phyloP scores from a whole-genome alignment of 2,113 vertebrate species.

The Psilopsiagon aymara region DNA sequence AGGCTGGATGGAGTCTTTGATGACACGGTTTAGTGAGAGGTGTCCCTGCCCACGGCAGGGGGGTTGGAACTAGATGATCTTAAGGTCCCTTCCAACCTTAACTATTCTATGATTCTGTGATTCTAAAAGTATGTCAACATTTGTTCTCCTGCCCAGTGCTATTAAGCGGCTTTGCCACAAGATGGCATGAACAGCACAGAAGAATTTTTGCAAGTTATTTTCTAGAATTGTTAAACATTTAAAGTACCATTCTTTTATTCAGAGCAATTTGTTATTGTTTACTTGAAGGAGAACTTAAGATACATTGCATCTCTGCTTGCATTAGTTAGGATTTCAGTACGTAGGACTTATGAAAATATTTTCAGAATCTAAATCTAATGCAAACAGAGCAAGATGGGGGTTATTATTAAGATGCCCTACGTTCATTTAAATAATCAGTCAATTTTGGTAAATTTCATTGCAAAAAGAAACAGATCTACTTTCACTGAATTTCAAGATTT shows the following conservation, averaged over 20 bases:
- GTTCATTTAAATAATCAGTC: not conserved
- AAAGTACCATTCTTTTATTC: not conserved
- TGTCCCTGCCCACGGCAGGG: too few relatives aligned
- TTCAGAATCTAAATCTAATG: not conserved
- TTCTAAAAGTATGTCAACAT: not conserved
- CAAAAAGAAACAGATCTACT: not conserved
- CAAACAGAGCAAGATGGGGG: not conserved
- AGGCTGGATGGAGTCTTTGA: not conserved
- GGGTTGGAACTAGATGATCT: too few relatives aligned
- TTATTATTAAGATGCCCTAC: not conserved
- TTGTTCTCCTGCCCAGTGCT: not conserved
- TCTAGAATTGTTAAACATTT: not conserved
- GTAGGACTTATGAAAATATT: not conserved
- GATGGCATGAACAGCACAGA: conserved; percentile 37
- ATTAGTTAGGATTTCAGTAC: not conserved
- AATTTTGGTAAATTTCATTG: not conserved
- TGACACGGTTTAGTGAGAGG: too few relatives aligned
- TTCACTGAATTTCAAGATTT: not conserved
- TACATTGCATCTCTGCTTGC: not conserved
- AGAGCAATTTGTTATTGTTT: not conserved
- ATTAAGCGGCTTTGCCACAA: conserved; percentile 36
- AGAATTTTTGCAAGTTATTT: not conserved
- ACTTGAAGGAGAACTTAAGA: not conserved
- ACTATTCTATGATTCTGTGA: too few relatives aligned
- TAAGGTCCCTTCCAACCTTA: too few relatives aligned